A percentile compares a stretch with the other conserved stretches of the same genome.
These are phyloP conservation scores for Gymnosoma rotundatum DNA, from an alignment of 2,888 invertebrate genomes.

Conservation along the genomic window DNA sequence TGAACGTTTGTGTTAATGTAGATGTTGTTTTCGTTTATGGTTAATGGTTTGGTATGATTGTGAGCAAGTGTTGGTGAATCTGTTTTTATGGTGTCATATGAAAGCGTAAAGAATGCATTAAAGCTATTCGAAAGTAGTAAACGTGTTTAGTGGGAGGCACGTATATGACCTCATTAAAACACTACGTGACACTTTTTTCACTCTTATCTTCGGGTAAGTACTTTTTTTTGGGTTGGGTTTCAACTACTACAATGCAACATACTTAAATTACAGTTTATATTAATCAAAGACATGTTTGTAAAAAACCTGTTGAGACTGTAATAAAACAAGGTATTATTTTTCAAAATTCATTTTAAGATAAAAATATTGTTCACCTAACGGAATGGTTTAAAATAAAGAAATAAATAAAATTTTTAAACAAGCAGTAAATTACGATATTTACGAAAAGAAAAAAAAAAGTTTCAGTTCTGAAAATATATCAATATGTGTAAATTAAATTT, in stretches of 20 bases:
- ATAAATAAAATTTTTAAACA: no score
- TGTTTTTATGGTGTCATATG: slow-evolving; percentile 18
- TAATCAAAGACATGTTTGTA: background rate
- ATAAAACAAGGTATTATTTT: no score
- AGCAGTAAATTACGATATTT: no score
- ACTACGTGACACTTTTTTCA: slow-evolving; percentile 70
- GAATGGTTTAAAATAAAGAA: no score
- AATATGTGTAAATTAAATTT: no score
- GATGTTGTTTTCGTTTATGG: slow-evolving; percentile 46
- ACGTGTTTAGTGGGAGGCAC: slow-evolving; percentile 70
- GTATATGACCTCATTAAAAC: slow-evolving; percentile 72
- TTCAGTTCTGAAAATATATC: no score
- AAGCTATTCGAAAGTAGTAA: slow-evolving; percentile 62
- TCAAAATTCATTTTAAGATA: no score
- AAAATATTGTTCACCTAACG: no score
- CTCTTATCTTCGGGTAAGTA: slow-evolving; percentile 8
- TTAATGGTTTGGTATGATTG: slow-evolving; percentile 10
- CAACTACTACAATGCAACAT: slow-evolving; percentile 6
- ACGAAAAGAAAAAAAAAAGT: no score
- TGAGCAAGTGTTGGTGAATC: slow-evolving; percentile 27
- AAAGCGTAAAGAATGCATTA: slow-evolving; percentile 59
- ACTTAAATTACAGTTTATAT: slow-evolving; percentile 41
- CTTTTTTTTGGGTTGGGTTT: slow-evolving; percentile 18
- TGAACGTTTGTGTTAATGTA: slow-evolving; percentile 21
- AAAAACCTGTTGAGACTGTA: no score